Percentiles rank a stretch among this genome's conserved stretches.
phyloP scores from a whole-genome alignment of 2,797 vertebrate species.

The Hephaestus fuliginosus region DNA sequence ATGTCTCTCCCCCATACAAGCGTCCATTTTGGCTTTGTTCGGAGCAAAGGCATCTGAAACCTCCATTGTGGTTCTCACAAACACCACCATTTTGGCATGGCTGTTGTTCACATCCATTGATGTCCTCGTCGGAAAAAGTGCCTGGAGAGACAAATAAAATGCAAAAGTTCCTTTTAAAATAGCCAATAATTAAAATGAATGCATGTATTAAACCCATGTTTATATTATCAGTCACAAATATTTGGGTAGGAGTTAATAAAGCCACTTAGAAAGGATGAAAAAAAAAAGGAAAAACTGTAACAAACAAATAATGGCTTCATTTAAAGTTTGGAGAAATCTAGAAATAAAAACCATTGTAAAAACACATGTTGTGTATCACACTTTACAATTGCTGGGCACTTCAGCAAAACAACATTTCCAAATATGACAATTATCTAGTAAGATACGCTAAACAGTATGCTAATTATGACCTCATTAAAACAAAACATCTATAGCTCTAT shows the following conservation, averaged over 20 bases:
- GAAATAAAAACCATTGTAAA: background rate
- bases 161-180: background rate
- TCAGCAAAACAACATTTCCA: background rate
- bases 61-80: slow-evolving; percentile 87
- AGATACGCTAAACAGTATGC: background rate
- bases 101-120: slow-evolving; percentile 85
- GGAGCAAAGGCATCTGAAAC: slow-evolving; percentile 90
- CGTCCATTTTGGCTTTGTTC: slow-evolving; percentile 78
- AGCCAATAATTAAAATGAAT: background rate
- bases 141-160: slow-evolving; percentile 76
- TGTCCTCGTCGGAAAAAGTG: slow-evolving; percentile 82
- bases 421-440: background rate
- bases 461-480: background rate
- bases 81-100: slow-evolving; percentile 92
- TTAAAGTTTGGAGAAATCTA: background rate
- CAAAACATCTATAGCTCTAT: background rate
- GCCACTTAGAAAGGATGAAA: background rate
- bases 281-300: background rate
- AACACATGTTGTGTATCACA: background rate
- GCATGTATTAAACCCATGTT: background rate
- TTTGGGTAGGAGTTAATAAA: background rate
- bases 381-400: background rate
- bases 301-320: background rate
- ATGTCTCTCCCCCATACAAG: slow-evolving; percentile 90
- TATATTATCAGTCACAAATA: background rate